Conservation (phyloP, 2,888 invertebrate species). For the Ennomos fuscantarius region DNA sequence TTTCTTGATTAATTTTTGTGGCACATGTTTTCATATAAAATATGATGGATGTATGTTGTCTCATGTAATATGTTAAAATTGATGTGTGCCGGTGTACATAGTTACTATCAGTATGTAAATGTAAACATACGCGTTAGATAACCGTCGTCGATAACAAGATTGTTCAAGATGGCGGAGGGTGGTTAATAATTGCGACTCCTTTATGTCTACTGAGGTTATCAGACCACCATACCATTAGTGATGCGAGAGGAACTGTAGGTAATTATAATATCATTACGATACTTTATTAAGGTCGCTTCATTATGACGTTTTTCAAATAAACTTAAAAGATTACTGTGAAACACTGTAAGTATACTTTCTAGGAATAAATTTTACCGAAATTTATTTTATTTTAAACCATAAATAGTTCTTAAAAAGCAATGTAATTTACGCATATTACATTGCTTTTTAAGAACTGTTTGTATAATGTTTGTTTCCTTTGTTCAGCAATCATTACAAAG, state of each 20-base stretch:
- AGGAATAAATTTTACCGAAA: too few relatives aligned
- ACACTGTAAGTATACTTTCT: too few relatives aligned
- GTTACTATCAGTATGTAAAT: conserved; percentile 55
- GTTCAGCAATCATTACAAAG: too few relatives aligned
- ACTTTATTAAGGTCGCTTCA: conserved; percentile 11
- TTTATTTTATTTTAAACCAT: too few relatives aligned
- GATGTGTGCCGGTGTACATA: conserved; percentile 41
- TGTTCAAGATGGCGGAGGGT: conserved; percentile 62
- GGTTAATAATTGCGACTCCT: conserved; percentile 48
- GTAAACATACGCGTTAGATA: conserved; percentile 65
- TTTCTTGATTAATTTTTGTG: conserved; percentile 18
- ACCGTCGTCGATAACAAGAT: conserved; percentile 65
- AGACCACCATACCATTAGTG: conserved; percentile 8
- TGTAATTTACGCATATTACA: too few relatives aligned
- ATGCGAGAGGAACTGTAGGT: conserved; percentile 21
- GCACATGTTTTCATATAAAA: conserved; percentile 10
- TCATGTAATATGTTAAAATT: conserved; percentile 41
- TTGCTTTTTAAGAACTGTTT: too few relatives aligned
- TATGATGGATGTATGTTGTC: conserved; percentile 33
- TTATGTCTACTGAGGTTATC: conserved; percentile 47
- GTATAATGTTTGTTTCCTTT: too few relatives aligned
- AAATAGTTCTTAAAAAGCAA: too few relatives aligned
- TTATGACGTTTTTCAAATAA: conserved; percentile 2
- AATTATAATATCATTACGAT: conserved; percentile 9
- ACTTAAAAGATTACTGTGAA: not conserved